Percentiles rank a stretch among this genome's conserved stretches.
Conservation (phyloP, 2,797 vertebrate species). For the Phrynocephalus vlangalii region DNA sequence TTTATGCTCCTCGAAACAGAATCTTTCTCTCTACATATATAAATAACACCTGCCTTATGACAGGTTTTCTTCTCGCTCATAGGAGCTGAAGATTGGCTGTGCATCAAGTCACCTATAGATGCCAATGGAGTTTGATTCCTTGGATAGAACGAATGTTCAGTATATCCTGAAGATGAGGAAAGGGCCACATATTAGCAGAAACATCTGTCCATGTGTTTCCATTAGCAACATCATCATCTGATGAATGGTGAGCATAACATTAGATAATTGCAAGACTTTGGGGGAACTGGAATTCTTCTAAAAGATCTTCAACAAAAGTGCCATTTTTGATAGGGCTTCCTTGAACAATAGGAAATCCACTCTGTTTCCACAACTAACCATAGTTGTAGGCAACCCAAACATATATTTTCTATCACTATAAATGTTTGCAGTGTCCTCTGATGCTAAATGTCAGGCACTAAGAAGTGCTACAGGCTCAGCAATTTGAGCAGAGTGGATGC, state of each 20-base stretch:
- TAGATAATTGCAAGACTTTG: not conserved
- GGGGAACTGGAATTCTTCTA: not conserved
- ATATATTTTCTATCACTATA: not conserved
- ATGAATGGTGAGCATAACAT: not conserved
- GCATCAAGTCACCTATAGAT: not conserved
- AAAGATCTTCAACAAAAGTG: not conserved
- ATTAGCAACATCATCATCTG: not conserved
- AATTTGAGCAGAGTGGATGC: not conserved
- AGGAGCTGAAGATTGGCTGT: not conserved
- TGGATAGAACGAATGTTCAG: not conserved
- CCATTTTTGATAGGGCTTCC: not conserved
- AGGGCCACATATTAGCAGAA: not conserved
- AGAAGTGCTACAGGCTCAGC: not conserved
- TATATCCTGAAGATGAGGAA: too few species aligned
- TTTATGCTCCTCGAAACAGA: not conserved
- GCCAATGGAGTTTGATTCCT: not conserved
- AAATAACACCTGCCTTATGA: not conserved
- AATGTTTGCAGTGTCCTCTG: not conserved
- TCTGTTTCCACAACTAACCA: not conserved
- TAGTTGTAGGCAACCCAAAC: not conserved
- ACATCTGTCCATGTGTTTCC: not conserved
- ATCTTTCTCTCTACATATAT: not conserved
- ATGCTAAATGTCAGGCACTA: not conserved
- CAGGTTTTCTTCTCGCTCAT: not conserved
- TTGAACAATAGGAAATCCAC: not conserved